Conservation (phyloP, 2,113 vertebrate genomes). For the Cricetomys ansorgei region DNA sequence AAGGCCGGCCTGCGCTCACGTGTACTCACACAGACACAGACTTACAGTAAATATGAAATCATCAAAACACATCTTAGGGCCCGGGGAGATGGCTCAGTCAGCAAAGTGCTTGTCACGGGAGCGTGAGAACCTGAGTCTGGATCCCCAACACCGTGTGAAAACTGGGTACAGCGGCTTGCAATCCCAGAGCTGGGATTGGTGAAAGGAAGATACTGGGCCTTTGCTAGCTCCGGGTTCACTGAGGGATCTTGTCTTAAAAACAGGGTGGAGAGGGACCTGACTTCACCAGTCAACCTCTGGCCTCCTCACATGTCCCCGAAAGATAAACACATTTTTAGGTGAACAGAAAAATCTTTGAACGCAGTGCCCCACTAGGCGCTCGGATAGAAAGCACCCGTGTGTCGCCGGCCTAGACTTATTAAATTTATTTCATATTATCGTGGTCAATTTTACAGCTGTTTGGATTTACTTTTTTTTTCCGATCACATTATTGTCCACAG, state of each 20-base stretch:
- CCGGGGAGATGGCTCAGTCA: not conserved
- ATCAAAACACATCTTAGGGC: not conserved
- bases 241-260: not conserved
- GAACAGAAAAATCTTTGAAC: not conserved
- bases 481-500: constrained; percentile 73
- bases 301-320: not conserved
- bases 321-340: not conserved
- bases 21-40: not conserved
- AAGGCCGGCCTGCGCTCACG: not conserved
- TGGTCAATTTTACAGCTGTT: constrained; percentile 45
- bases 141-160: not conserved
- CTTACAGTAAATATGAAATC: not conserved
- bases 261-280: too few species aligned
- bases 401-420: constrained; percentile 43
- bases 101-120: not conserved
- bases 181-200: not conserved
- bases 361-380: not conserved
- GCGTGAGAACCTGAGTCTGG: not conserved
- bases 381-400: not conserved
- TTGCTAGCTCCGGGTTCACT: not conserved
- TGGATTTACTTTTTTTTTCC: constrained; percentile 34
- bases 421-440: constrained; percentile 67
- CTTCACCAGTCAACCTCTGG: not conserved
- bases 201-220: not conserved
- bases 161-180: not conserved